Percentiles rank a stretch among this genome's conserved stretches.
phyloP scores from a whole-genome alignment of 1,140 invertebrate species.

The Eriocheir sinensis region DNA sequence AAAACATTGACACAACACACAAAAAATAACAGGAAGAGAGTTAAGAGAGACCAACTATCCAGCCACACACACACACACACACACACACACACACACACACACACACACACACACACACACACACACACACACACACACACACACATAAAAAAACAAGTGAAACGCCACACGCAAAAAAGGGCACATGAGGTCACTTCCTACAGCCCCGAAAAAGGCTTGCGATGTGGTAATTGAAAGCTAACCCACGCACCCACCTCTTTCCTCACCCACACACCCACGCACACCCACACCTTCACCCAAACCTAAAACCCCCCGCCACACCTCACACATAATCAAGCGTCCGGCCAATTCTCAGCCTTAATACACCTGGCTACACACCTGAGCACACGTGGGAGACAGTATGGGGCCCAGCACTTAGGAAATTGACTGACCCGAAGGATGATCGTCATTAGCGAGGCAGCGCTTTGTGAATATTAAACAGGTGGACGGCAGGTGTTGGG shows the following conservation, averaged over 20 bases:
- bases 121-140: too few relatives aligned
- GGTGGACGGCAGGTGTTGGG: neutral
- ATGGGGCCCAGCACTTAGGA: neutral
- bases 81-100: too few relatives aligned
- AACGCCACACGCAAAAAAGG: too few relatives aligned
- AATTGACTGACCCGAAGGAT: constrained; percentile 10
- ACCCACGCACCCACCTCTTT: neutral
- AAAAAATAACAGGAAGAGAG: too few relatives aligned
- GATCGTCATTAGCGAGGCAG: neutral
- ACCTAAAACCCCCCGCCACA: neutral
- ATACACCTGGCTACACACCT: too few relatives aligned
- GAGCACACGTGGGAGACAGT: too few relatives aligned
- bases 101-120: too few relatives aligned
- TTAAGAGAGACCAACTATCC: too few relatives aligned
- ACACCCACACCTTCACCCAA: too few relatives aligned
- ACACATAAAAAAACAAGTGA: neutral
- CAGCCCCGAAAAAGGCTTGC: neutral
- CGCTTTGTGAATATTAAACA: neutral
- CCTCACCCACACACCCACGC: neutral
- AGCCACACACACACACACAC: neutral
- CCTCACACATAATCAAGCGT: neutral
- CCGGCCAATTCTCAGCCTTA: neutral
- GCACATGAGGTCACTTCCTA: neutral
- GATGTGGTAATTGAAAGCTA: neutral
- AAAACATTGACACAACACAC: too few relatives aligned